A percentile compares a stretch with the other conserved stretches of the same genome.
Evolutionary conservation across 2,888 invertebrate genomes (phyloP).

Genomic region (Galerucella pusilla): DNA sequence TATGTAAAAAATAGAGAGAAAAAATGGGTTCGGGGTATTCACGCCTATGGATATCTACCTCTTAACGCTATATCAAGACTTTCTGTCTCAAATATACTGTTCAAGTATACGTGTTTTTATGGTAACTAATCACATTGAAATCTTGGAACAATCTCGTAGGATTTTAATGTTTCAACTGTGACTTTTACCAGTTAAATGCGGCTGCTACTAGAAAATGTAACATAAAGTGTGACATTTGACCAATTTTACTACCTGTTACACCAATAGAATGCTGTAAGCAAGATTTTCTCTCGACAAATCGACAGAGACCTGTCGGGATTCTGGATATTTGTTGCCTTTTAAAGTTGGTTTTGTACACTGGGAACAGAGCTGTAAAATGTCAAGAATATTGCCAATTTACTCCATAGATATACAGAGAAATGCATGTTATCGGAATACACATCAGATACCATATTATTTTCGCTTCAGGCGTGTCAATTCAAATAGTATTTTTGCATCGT

Average conservation of each 20-base stretch:
- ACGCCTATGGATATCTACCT: too few relatives aligned
- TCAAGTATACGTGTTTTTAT: not conserved
- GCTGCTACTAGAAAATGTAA: slow-evolving; percentile 1
- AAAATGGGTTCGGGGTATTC: too few relatives aligned
- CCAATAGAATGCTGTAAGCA: slow-evolving; percentile 5
- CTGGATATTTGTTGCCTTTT: not conserved
- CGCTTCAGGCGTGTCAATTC: not conserved
- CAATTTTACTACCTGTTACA: not conserved
- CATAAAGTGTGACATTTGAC: not conserved
- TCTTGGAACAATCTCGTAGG: not conserved
- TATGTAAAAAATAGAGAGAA: too few relatives aligned
- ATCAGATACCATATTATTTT: not conserved
- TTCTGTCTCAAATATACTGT: too few relatives aligned
- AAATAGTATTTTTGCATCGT: not conserved
- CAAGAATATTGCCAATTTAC: slow-evolving; percentile 14
- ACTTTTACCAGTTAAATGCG: not conserved
- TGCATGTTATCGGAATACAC: slow-evolving; percentile 4
- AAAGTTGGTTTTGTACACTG: not conserved
- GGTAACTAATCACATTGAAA: not conserved
- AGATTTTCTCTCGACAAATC: slow-evolving; percentile 1
- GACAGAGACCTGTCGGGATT: slow-evolving; percentile 1
- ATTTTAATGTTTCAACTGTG: not conserved
- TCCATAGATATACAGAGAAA: slow-evolving; percentile 5
- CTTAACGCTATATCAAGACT: too few relatives aligned
- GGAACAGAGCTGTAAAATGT: slow-evolving; percentile 3